Conservation (phyloP, 2,113 vertebrate genomes). For the Sula dactylatra region DNA sequence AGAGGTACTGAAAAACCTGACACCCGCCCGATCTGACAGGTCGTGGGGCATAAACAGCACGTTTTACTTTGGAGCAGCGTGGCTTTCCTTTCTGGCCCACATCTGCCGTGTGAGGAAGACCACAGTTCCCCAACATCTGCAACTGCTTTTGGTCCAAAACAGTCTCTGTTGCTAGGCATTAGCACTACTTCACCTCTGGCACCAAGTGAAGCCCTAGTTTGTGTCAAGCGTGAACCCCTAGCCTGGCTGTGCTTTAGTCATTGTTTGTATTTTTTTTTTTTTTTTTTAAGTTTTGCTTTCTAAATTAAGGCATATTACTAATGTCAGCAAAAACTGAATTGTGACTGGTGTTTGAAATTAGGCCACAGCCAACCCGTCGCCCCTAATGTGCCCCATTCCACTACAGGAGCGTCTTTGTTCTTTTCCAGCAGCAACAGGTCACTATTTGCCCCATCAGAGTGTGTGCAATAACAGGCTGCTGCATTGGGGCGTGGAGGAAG, state of each 20-base stretch:
- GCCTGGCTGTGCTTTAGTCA: not conserved
- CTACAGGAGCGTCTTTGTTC: not conserved
- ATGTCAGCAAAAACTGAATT: not conserved
- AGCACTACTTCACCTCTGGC: not conserved
- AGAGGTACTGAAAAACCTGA: not conserved
- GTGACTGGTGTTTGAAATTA: not conserved
- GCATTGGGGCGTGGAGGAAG: not conserved
- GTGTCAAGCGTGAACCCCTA: not conserved
- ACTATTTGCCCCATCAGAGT: not conserved
- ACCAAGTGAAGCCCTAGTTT: not conserved
- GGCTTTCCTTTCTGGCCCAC: not conserved
- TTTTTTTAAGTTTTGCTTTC: not conserved
- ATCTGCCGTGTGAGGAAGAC: not conserved
- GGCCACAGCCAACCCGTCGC: not conserved
- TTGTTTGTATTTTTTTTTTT: not conserved
- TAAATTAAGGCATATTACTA: not conserved
- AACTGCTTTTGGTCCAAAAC: not conserved
- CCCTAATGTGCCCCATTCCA: not conserved
- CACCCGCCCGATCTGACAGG: too few species aligned
- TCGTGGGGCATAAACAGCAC: rapidly evolving
- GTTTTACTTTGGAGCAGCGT: rapidly evolving
- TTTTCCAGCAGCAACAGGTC: not conserved
- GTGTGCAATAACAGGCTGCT: not conserved
- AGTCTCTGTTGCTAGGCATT: not conserved
- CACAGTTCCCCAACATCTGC: rapidly evolving